Conservation (phyloP, 1,140 invertebrate genomes). For the Bombus sibiricus region DNA sequence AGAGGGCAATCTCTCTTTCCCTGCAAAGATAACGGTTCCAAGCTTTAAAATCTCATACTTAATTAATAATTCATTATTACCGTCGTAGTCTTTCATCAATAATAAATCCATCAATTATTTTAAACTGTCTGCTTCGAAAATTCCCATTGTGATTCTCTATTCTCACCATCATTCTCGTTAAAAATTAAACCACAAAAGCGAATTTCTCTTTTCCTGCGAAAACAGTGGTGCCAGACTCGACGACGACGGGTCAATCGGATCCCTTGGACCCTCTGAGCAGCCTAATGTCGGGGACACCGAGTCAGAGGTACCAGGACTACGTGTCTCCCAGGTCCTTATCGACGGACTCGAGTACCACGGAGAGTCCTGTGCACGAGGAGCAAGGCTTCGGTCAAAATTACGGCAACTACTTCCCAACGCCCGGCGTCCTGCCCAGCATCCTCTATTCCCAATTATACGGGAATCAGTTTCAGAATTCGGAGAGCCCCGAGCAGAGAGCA, state of each 20-base stretch:
- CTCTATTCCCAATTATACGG: constrained; percentile 93
- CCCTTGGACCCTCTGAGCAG: constrained; percentile 89
- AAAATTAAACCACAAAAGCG: neutral
- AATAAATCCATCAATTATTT: neutral
- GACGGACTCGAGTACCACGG: constrained; percentile 91
- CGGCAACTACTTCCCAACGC: constrained; percentile 86
- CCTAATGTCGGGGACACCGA: constrained; percentile 81
- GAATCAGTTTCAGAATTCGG: constrained; percentile 89
- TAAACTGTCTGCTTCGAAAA: too few relatives aligned
- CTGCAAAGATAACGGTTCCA: neutral
- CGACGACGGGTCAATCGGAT: constrained; percentile 85
- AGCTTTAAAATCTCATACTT: neutral
- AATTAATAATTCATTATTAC: neutral
- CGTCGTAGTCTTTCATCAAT: neutral
- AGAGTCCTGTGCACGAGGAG: constrained; percentile 91
- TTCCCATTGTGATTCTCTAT: too few relatives aligned
- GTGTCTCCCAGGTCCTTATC: constrained; percentile 88
- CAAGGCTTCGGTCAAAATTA: constrained; percentile 85
- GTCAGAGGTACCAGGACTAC: constrained; percentile 81
- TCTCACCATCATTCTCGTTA: too few relatives aligned
- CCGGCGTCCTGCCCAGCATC: constrained; percentile 88
- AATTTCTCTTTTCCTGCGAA: constrained; percentile 9
- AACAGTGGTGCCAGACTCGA: constrained; percentile 88
- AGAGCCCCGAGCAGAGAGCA: constrained; percentile 76
- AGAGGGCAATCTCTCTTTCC: neutral